Percentiles rank a stretch among this genome's conserved stretches.
phyloP scores from a whole-genome alignment of 2,888 invertebrate species.

The Spisula solida region DNA sequence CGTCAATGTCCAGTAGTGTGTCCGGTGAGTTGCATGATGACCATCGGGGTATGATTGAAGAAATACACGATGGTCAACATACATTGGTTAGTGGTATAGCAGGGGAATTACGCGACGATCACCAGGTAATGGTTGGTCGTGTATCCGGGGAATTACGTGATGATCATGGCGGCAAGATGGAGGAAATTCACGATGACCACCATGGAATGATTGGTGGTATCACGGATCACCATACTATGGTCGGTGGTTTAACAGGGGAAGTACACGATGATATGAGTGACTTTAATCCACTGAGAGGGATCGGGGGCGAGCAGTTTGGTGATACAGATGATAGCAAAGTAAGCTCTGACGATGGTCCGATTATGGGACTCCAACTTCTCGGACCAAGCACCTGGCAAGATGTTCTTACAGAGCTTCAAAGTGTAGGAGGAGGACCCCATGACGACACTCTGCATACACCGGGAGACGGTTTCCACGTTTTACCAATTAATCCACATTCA shows the following conservation, averaged over 20 bases:
- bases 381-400: slow-evolving; percentile 32
- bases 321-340: neutral
- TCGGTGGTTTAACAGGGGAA: neutral
- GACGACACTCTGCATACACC: neutral
- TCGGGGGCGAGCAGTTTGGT: neutral
- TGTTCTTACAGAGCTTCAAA: slow-evolving; percentile 22
- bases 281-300: neutral
- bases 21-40: too few relatives aligned
- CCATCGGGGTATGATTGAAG: too few relatives aligned
- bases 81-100: too few relatives aligned
- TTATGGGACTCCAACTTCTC: slow-evolving; percentile 31
- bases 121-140: neutral
- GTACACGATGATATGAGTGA: neutral
- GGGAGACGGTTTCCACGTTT: slow-evolving; percentile 16
- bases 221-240: too few relatives aligned
- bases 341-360: slow-evolving; percentile 15
- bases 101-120: neutral
- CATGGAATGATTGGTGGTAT: too few relatives aligned
- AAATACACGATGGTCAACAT: too few relatives aligned
- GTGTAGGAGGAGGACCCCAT: neutral
- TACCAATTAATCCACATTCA: slow-evolving; percentile 31
- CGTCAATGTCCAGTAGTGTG: too few relatives aligned
- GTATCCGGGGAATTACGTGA: too few relatives aligned
- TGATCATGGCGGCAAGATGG: too few relatives aligned
- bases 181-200: too few relatives aligned